Evolutionary conservation across 2,888 invertebrate species (phyloP), one percentile per base, ranked within the genome.

Genomic region (Tortrix viridana): DNA sequence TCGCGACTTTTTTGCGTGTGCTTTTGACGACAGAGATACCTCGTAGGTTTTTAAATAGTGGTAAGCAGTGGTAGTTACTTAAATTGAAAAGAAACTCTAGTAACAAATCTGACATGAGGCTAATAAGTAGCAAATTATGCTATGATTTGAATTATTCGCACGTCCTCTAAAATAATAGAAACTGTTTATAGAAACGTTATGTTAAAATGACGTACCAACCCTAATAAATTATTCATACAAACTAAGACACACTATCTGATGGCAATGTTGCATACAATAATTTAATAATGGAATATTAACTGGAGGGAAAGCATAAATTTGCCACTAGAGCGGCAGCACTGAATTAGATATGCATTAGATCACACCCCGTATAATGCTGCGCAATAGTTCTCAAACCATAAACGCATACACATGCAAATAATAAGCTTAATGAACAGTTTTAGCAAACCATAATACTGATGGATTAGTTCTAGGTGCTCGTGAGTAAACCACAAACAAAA

Each of bases 271-370:
- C 66, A 60, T 61, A 63, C 47, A 59, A 64, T 70, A 66, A 69
- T 69, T 74, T 74, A 72, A 72, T 73, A 70, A 62, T 66, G 61
- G 67, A 69, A 66, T 66, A 67, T 58, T 58, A 50, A 58, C 67
- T 65, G 61, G 49, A 71, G 69, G 67, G 68, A 63, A 60, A 50
- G 67, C 71, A 76, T 81, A 81, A 74, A 81, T 82, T 78, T 75
- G 75, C 74, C 74, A 70, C 69, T 69, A 72, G 72, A 70, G 65
- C 66, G 70, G 70, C 76, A 66, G 72, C 74, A 75, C 76, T 69
- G 66, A 65, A 70, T 73, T 83, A 67, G 75, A 80, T 82, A 84
- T 84, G 80, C 79, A 84, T 81, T 79, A 79, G 73, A 77, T 74
- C 71, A 70, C 73, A 69, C 75, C 75, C 73, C 63, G 63, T 60